These are phyloP conservation scores for Choreutis nemorana DNA, from an alignment of 2,888 invertebrate genomes.

Conservation along the genomic window DNA sequence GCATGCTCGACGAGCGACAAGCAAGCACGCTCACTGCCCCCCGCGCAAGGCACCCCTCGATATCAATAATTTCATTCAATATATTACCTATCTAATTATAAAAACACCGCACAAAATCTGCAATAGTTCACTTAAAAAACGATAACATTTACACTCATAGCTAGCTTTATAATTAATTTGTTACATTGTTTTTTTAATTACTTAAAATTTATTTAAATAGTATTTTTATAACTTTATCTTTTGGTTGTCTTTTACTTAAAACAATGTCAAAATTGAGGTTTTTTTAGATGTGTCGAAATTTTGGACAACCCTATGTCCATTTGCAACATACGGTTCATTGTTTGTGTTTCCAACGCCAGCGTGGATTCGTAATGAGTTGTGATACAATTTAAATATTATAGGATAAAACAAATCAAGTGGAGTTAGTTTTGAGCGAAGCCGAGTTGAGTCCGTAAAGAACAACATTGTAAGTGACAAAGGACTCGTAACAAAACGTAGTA, in stretches of 20 bases:
- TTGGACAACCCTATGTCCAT: constrained; percentile 42
- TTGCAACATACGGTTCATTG: constrained; percentile 14
- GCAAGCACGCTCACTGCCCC: neutral
- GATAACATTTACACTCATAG: constrained; percentile 66
- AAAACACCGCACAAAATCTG: constrained; percentile 66
- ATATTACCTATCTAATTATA: constrained; percentile 69
- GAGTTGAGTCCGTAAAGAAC: too few relatives aligned
- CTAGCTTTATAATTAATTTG: constrained; percentile 66
- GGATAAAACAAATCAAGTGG: too few relatives aligned
- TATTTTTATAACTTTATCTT: constrained; percentile 63
- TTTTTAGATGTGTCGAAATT: constrained; percentile 42
- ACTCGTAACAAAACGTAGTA: constrained; percentile 17
- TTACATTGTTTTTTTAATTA: constrained; percentile 59
- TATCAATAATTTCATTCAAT: constrained; percentile 65
- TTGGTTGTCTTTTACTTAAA: constrained; percentile 64
- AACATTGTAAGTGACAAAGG: constrained; percentile 21
- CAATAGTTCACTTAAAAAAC: constrained; percentile 63
- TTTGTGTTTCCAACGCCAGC: too few relatives aligned
- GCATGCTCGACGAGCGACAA: too few relatives aligned
- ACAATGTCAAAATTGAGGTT: constrained; percentile 52
- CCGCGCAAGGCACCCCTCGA: constrained; percentile 31
- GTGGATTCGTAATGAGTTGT: too few relatives aligned
- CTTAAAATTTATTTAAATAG: constrained; percentile 62
- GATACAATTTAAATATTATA: too few relatives aligned
- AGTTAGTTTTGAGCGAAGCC: too few relatives aligned